Percentiles rank a stretch among this genome's conserved stretches.
Conservation (phyloP, 64 coral and sea anemone genomes). For the Platygyra sinensis region DNA sequence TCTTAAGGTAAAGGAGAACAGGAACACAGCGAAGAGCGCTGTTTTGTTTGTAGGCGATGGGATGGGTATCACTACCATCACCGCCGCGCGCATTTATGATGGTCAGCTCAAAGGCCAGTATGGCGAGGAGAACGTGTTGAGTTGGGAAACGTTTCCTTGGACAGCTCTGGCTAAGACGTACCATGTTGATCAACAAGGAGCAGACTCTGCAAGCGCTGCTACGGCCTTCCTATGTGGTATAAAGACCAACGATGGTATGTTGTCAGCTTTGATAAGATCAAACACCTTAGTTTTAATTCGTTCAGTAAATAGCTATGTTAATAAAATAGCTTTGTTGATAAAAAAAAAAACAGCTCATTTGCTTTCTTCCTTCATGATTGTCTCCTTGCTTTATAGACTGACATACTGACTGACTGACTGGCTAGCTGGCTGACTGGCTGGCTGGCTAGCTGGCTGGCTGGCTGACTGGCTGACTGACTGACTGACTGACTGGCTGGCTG, state of each 20-base stretch:
- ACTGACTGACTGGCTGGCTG: too few relatives aligned
- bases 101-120: slow-evolving; percentile 35
- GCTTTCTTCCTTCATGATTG: too few relatives aligned
- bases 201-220: slow-evolving; percentile 90
- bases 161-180: slow-evolving; percentile 90
- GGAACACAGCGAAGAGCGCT: slow-evolving; percentile 49
- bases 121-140: slow-evolving; percentile 66
- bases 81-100: slow-evolving; percentile 56
- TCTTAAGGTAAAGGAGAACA: slow-evolving; percentile 45
- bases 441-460: too few relatives aligned
- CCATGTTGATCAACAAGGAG: slow-evolving; percentile 71
- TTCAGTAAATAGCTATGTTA: too few relatives aligned
- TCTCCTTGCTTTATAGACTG: too few relatives aligned
- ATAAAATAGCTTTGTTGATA: too few relatives aligned
- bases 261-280: neutral
- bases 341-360: too few relatives aligned
- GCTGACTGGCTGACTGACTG: too few relatives aligned
- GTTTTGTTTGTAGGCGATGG: slow-evolving; percentile 73
- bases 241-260: slow-evolving; percentile 71
- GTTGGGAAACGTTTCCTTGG: slow-evolving; percentile 80
- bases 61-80: slow-evolving; percentile 62
- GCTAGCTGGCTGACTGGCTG: too few relatives aligned
- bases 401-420: too few relatives aligned
- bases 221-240: slow-evolving; percentile 82
- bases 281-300: neutral